phyloP scores from a whole-genome alignment of 2,113 vertebrate genomes.

The Anolis carolinensis region DNA sequence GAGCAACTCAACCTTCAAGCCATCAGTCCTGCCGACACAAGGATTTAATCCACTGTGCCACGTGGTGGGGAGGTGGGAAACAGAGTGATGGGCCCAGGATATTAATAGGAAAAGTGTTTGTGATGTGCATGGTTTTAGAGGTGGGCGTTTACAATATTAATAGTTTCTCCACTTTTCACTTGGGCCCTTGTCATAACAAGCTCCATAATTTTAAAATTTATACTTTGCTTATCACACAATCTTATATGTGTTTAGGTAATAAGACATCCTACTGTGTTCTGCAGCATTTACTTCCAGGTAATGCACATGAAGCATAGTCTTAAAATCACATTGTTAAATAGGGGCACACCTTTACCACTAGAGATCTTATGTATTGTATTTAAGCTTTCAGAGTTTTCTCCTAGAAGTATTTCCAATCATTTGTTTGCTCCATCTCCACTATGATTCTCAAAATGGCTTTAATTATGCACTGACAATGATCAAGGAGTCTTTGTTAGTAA shows the following conservation, averaged over 20 bases:
- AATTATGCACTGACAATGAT: conserved; percentile 60
- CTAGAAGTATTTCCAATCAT: not conserved
- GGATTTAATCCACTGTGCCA: no score
- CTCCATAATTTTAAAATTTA: not conserved
- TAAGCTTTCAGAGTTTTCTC: conserved; percentile 8
- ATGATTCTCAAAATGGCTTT: conserved; percentile 19
- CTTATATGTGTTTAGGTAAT: not conserved
- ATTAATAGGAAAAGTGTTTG: no score
- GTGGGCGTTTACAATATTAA: no score
- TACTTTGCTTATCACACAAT: not conserved
- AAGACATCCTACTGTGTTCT: not conserved
- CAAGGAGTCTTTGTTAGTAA: conserved; percentile 41
- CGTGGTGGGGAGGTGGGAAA: no score
- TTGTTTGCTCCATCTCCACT: not conserved
- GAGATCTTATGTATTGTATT: not conserved
- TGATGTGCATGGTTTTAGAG: no score
- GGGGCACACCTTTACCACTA: not conserved
- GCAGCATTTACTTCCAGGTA: not conserved
- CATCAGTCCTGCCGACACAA: no score
- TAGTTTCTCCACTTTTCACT: no score
- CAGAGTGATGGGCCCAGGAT: no score
- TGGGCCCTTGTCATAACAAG: no score
- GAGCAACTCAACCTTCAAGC: no score
- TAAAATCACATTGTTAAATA: conserved; percentile 3
- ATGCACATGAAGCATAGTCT: not conserved